A percentile compares a stretch with the other conserved stretches of the same genome.
phyloP scores from a whole-genome alignment of 2,113 vertebrate genomes.

The Myrmophylax atrothorax region DNA sequence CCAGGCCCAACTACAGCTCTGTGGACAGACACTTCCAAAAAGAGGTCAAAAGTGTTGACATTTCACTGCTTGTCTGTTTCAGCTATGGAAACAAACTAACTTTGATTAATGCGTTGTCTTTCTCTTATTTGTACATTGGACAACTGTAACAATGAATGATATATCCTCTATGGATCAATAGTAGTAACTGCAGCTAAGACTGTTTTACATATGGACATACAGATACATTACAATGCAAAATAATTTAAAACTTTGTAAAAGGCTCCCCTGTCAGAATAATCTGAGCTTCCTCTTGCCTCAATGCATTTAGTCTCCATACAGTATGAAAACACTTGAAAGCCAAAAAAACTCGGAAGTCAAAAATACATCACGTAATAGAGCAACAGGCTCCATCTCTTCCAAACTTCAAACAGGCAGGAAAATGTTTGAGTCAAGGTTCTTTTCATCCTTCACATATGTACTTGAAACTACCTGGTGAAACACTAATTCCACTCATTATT shows the following conservation, averaged over 20 bases:
- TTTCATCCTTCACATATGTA: background rate
- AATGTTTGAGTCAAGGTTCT: background rate
- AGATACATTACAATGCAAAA: background rate
- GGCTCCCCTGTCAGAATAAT: background rate
- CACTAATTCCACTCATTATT: background rate
- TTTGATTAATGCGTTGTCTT: background rate
- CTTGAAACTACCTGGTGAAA: background rate
- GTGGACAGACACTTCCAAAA: background rate
- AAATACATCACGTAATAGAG: background rate
- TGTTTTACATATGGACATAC: background rate
- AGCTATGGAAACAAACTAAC: background rate
- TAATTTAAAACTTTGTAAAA: background rate
- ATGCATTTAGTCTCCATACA: background rate
- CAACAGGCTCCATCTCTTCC: background rate
- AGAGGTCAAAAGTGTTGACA: background rate
- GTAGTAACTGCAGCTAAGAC: background rate
- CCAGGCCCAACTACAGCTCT: background rate
- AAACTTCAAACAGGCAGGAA: background rate
- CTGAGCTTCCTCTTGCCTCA: background rate
- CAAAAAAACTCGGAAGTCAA: background rate
- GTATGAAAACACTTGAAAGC: background rate
- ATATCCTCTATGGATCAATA: background rate
- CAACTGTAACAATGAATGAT: background rate
- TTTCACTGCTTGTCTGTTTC: background rate
- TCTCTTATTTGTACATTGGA: background rate